These are phyloP conservation scores for Zootermopsis nevadensis DNA, from an alignment of 2,888 invertebrate species.

Conservation along the genomic window DNA sequence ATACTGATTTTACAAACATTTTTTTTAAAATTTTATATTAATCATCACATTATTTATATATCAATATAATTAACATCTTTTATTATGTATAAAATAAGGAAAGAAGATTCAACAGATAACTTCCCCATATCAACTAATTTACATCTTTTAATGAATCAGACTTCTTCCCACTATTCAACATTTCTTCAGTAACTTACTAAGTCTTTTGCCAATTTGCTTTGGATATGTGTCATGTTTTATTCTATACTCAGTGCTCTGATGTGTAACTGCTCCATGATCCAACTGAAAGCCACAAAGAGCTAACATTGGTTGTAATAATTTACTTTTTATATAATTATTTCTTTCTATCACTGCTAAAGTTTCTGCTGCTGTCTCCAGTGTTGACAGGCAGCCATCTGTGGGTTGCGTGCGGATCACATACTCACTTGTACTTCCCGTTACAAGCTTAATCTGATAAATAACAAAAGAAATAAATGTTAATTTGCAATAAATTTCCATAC, in stretches of 20 bases:
- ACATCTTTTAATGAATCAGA: too few species aligned
- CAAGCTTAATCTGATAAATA: conserved; percentile 74
- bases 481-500: neutral
- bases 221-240: conserved; percentile 84
- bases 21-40: too few species aligned
- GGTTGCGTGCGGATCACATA: conserved; percentile 96
- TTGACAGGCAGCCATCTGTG: conserved; percentile 90
- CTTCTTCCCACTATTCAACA: neutral
- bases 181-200: conserved; percentile 62
- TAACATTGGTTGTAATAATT: conserved; percentile 81
- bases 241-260: conserved; percentile 91
- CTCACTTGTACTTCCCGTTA: conserved; percentile 78
- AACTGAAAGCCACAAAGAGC: conserved; percentile 88
- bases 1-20: too few species aligned
- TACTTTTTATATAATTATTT: conserved; percentile 70
- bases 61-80: too few species aligned
- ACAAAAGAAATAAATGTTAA: too few species aligned
- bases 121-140: too few species aligned
- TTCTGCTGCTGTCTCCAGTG: conserved; percentile 86
- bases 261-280: conserved; percentile 91
- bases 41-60: too few species aligned
- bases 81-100: too few species aligned
- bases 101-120: too few species aligned
- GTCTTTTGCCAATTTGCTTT: conserved; percentile 81
- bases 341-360: conserved; percentile 83